Conservation (phyloP, 1,140 invertebrate species). For the Ostrea edulis region DNA sequence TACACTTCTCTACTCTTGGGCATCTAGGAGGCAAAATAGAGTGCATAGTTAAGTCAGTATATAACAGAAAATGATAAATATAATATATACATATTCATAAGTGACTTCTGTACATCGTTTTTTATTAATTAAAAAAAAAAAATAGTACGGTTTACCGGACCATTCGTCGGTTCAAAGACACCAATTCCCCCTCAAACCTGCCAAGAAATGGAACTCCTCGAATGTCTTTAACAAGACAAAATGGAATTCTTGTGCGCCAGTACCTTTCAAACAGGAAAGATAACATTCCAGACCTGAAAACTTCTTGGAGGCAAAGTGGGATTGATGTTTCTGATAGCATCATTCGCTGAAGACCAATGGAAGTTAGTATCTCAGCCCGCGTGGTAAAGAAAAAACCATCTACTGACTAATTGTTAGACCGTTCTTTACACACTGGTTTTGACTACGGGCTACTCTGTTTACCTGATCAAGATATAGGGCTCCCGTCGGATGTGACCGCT, state of each 20-base stretch:
- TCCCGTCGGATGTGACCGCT: too few species aligned
- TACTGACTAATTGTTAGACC: too few species aligned
- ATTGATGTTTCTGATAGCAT: neutral
- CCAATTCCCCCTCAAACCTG: neutral
- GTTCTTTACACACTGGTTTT: too few species aligned
- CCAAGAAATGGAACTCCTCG: neutral
- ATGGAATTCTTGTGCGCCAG: neutral
- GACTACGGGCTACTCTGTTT: too few species aligned
- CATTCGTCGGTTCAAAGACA: neutral
- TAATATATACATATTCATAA: too few species aligned
- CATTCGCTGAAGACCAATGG: neutral
- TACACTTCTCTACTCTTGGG: too few species aligned
- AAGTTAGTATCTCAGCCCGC: neutral
- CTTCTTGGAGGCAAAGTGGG: neutral
- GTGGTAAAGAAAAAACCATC: neutral
- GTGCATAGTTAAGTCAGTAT: too few species aligned
- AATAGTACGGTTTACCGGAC: neutral
- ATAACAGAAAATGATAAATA: too few species aligned
- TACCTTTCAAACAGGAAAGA: neutral
- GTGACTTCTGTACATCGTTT: too few species aligned
- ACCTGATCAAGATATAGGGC: too few species aligned
- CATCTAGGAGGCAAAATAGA: too few species aligned
- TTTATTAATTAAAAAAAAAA: too few species aligned
- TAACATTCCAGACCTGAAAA: neutral
- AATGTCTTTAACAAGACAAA: neutral